Evolutionary conservation across 2,888 invertebrate species (phyloP).

Genomic region (Oegoconia quadripuncta): DNA sequence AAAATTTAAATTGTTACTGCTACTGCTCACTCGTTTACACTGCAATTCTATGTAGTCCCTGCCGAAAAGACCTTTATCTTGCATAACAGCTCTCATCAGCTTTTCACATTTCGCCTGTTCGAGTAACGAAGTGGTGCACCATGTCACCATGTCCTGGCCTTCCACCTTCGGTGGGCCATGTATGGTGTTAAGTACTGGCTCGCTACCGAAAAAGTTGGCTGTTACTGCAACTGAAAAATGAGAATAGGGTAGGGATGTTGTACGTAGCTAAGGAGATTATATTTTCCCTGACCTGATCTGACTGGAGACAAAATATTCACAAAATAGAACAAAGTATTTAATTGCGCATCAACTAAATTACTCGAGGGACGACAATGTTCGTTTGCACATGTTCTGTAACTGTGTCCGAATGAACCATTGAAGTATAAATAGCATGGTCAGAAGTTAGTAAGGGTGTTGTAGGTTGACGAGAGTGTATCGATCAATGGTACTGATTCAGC

Average conservation of each 20-base stretch:
- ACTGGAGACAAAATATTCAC: no score
- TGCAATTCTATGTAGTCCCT: conserved; percentile 81
- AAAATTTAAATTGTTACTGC: background rate
- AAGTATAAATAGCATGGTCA: no score
- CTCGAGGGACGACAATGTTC: no score
- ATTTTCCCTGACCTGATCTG: no score
- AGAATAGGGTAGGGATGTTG: background rate
- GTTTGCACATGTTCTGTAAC: no score
- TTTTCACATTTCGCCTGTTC: conserved; percentile 92
- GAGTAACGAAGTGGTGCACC: conserved; percentile 90
- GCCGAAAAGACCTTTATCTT: conserved; percentile 82
- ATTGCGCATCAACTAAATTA: background rate
- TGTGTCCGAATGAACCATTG: no score
- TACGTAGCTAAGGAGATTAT: no score
- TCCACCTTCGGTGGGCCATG: conserved; percentile 33
- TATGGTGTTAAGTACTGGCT: conserved; percentile 34
- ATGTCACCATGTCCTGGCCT: conserved; percentile 74
- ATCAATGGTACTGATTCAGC: no score
- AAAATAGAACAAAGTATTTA: background rate
- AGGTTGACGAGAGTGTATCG: no score
- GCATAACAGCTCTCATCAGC: conserved; percentile 82
- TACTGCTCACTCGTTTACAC: conserved; percentile 80
- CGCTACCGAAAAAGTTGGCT: conserved; percentile 33
- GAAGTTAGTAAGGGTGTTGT: no score
- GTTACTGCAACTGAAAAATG: conserved; percentile 28